Evolutionary conservation across 2,113 vertebrate genomes (phyloP).

Genomic region (Xiphophorus hellerii): DNA sequence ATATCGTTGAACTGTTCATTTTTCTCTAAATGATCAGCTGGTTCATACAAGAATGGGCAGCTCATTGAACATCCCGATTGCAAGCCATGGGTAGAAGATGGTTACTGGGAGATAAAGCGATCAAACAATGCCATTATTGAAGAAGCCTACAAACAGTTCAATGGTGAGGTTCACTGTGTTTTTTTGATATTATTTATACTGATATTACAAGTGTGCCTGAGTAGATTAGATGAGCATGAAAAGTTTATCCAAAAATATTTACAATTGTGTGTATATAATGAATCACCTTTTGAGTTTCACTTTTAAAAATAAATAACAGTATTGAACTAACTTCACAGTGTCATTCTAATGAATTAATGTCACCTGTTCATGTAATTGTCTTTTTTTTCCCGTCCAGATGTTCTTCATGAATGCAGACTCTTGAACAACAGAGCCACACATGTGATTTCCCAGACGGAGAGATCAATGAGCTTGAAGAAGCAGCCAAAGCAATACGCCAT

Average conservation of each 20-base stretch:
- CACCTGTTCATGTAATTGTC: background rate
- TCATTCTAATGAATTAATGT: background rate
- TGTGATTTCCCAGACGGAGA: conserved; percentile 81
- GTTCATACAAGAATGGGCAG: conserved; percentile 81
- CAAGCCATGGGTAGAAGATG: conserved; percentile 84
- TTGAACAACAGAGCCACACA: conserved; percentile 84
- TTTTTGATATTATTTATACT: background rate
- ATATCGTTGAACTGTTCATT: background rate
- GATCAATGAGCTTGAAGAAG: conserved; percentile 78
- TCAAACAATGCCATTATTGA: conserved; percentile 82
- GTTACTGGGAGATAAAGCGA: conserved; percentile 82
- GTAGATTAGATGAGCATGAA: background rate
- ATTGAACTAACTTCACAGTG: background rate
- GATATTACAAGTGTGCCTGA: background rate
- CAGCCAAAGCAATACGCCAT: conserved; percentile 82
- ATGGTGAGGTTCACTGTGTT: conserved; percentile 64
- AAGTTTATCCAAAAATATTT: background rate
- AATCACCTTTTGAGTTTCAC: background rate
- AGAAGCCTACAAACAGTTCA: conserved; percentile 84
- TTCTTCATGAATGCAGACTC: conserved; percentile 84
- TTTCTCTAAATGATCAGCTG: conserved; percentile 59
- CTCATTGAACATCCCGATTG: conserved; percentile 75
- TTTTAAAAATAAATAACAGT: background rate
- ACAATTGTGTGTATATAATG: background rate
- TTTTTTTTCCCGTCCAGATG: conserved; percentile 66